These are phyloP conservation scores for Schlechtendalia chinensis DNA, from an alignment of 1,140 invertebrate genomes.

Conservation along the genomic window DNA sequence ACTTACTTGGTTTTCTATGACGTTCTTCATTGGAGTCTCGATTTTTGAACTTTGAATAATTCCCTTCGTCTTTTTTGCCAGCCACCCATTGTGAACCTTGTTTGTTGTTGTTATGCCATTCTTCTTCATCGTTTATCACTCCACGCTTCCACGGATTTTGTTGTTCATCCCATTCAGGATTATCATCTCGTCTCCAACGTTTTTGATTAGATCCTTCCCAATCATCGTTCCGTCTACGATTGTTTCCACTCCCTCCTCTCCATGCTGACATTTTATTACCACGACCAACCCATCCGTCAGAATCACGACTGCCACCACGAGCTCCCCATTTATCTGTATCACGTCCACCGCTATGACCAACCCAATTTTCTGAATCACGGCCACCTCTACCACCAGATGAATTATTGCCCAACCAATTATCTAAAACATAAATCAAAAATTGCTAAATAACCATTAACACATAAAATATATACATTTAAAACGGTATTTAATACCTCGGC, in stretches of 20 bases:
- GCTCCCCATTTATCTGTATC: slow-evolving; percentile 37
- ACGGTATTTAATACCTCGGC: slow-evolving; percentile 10
- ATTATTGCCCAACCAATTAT: slow-evolving; percentile 42
- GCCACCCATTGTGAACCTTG: not conserved
- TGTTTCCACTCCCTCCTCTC: slow-evolving; percentile 19
- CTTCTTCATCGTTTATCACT: slow-evolving; percentile 27
- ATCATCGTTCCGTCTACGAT: slow-evolving; percentile 26
- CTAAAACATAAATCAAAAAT: slow-evolving; percentile 4
- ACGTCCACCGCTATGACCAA: slow-evolving; percentile 3
- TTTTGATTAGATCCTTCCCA: slow-evolving; percentile 41
- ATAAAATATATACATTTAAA: not conserved
- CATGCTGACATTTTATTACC: slow-evolving; percentile 15
- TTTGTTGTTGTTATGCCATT: slow-evolving; percentile 26
- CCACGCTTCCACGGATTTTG: slow-evolving; percentile 41
- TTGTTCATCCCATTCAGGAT: slow-evolving; percentile 42
- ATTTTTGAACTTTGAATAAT: slow-evolving; percentile 19
- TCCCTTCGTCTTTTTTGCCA: slow-evolving; percentile 19
- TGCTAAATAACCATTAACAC: not conserved
- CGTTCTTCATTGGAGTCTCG: slow-evolving; percentile 43
- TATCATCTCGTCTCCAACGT: slow-evolving; percentile 41
- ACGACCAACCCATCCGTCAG: slow-evolving; percentile 22
- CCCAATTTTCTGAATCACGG: slow-evolving; percentile 38
- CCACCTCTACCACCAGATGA: not conserved
- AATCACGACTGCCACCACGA: slow-evolving; percentile 26
- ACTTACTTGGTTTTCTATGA: slow-evolving; percentile 36